Evolutionary conservation across 30 jellyfish, hydroid and myxozoan species (phyloP), one percentile per base, ranked within the genome.

Genomic region (Cassiopea andromeda): DNA sequence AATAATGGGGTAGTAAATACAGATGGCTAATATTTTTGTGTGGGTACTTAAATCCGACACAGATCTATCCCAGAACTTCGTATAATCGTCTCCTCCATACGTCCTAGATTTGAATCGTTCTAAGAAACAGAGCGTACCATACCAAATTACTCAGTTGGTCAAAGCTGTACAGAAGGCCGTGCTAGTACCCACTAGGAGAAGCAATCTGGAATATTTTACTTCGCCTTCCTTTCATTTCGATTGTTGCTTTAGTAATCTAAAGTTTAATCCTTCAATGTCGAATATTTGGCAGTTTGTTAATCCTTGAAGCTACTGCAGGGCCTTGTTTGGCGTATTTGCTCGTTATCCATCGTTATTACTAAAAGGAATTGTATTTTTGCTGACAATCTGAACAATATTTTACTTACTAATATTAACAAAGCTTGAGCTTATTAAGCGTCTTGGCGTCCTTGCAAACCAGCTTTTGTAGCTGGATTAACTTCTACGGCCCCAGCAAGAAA

Each of bases 381-480:
- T 61, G 19, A 61, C 7, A 17, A 27, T 44, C 83, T 16, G 19
- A 10, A 10, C 58, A 38, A 19, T n/a, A 75, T 75, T 18, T 48
- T 47, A n/a, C 75, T 49, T 68, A 48, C 77, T 47, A 83, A 71
- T 83, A 27, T 57, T 44, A 45, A 5, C 70, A 12, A 48, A 60
- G 67, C 88, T 16, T 48, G 48, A 46, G 48, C 70, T 69, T 16
- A 15, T 54, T 66, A 78, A 83, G 91, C 91, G 50, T 50, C 46
- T 6, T 57, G 91, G 91, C 91, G 91, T 83, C 91, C 13, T 8
- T 8, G 44, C 60, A 38, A 83, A 57, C 76, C 84, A 44, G 60
- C 43, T 77, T 83, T 83, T 83, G 82, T 44, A 8, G 61, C 4
- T 13, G 80, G 91, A 83, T 83, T 83, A 73, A 48, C 75, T 50